Evolutionary conservation across 2,797 vertebrate species (phyloP), one percentile per base, ranked within the genome.

Genomic region (Otus scops): DNA sequence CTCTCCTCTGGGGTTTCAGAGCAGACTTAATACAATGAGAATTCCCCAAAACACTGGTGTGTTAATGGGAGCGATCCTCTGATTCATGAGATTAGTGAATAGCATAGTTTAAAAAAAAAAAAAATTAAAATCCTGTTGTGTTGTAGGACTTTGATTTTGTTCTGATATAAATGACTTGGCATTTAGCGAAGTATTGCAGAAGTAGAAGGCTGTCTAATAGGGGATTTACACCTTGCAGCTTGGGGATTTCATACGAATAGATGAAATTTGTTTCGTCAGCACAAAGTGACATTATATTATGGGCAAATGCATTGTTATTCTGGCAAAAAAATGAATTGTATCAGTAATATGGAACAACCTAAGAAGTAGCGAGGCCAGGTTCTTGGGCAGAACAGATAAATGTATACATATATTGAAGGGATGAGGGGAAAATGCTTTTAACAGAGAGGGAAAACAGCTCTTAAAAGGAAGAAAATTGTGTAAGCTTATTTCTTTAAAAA

Each of bases 401-500:
- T 21, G 7, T 48, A 5, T 73, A 5, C 0, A 1, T 47, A 10
- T 30, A 32, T 18, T 45, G 34, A 77, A 54, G n/a, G 28, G 1
- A 20, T 63, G 54, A 47, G 7, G 28, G 26, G 26, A 26, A 43
- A 39, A 56, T 71, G 15, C 27, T 89, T 63, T 74, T 77, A 81
- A 47, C 7, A n/a, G 13, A 59, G 32, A 39, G 4, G 11, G 27
- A 60, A 70, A 53, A 64, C 27, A 59, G 7, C 13, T 76, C 6
- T 69, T 78, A 56, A 73, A 74, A 91, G 20, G n/a, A 10, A 43
- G 54, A 51, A 21, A 17, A 41, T 7, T 1, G 11, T 27, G 5
- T 77, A 56, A 80, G 17, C 8, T 48, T 51, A n/a, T 73, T 95
- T 85, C 8, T 69, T 73, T 36, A 6, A 47, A 50, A 53, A 53